Conservation (phyloP, 2,113 vertebrate genomes). For the Sterna hirundo region DNA sequence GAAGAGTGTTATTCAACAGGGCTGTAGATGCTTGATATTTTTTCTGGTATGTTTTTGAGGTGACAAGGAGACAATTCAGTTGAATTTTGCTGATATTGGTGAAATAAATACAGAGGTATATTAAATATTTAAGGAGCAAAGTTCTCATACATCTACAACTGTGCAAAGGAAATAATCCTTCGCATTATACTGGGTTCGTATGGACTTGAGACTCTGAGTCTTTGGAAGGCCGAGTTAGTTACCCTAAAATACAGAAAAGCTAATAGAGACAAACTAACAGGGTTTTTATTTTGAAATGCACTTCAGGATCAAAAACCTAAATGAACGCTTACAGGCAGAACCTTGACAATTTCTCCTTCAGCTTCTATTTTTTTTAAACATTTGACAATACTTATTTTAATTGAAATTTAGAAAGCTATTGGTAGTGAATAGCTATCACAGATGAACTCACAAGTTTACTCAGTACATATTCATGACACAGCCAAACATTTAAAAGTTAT, state of each 20-base stretch:
- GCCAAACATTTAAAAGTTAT: background rate
- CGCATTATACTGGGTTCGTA: background rate
- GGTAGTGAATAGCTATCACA: background rate
- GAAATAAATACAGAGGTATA: background rate
- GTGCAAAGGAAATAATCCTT: background rate
- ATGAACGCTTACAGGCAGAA: background rate
- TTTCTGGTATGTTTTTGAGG: background rate
- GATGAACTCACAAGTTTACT: background rate
- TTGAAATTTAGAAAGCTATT: background rate
- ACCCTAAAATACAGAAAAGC: background rate
- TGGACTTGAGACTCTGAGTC: background rate
- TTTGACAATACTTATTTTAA: background rate
- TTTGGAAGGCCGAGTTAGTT: background rate
- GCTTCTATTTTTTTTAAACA: background rate
- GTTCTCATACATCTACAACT: background rate
- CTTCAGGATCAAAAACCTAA: background rate
- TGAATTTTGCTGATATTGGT: background rate
- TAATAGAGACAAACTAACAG: background rate
- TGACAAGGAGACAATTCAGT: background rate
- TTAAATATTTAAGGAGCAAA: slow-evolving; percentile 29
- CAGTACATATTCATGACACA: background rate
- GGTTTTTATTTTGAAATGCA: background rate
- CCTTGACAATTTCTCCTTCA: background rate
- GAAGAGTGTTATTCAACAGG: background rate
- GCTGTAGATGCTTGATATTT: background rate